Base-by-base conservation (phyloP, 2,888 invertebrate genomes). In the Girardia tigrina region DNA sequence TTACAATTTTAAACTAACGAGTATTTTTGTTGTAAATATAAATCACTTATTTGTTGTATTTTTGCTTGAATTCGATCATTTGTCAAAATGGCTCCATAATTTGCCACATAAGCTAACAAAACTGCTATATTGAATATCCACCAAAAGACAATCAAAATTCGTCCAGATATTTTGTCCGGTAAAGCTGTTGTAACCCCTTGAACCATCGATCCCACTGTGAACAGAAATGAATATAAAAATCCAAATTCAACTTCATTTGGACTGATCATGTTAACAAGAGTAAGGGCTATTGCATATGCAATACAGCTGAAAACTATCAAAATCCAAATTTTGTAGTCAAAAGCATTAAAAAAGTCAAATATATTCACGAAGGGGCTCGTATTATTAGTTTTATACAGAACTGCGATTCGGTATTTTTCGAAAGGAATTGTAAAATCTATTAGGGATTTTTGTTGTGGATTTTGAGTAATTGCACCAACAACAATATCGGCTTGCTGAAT, bases 171-270 rank as follows among this genome's bases (percentile, higher is more conserved):
- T 4, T 4, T 56, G 56, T 56, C 56, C 23, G 56, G 56, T 16
- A 56, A 56, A n/a, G 56, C 56, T 56, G 56, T 56, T 4, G 56
- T 56, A 23, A 56, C 56, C n/a, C 56, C 56, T 56, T 56, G 56
- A 56, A 56, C 56, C 56, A 56, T 56, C 23, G 56, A 56, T 6
- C 56, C 56, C 4, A 56, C 23, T 8, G 56, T n/a, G 2, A 56
- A 56, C 23, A 56, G n/a, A 56, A 56, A 2, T 56, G 56, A 56
- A 4, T 8, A 56, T 56, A 4, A 8, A 12, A 56, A 12, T 20
- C n/a, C 23, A n/a, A 56, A 56, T 12, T 56, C 2, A 2, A 23
- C 56, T 56, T 56, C 2, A 56, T n/a, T 56, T 56, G 56, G 56
- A 56, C 56, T 56, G 4, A 56, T 56, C n/a, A 56, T 4, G 36